Percentiles rank a stretch among this genome's conserved stretches.
These are phyloP conservation scores for Drosophila kokeensis DNA, from an alignment of 2,888 invertebrate species.

Conservation along the genomic window DNA sequence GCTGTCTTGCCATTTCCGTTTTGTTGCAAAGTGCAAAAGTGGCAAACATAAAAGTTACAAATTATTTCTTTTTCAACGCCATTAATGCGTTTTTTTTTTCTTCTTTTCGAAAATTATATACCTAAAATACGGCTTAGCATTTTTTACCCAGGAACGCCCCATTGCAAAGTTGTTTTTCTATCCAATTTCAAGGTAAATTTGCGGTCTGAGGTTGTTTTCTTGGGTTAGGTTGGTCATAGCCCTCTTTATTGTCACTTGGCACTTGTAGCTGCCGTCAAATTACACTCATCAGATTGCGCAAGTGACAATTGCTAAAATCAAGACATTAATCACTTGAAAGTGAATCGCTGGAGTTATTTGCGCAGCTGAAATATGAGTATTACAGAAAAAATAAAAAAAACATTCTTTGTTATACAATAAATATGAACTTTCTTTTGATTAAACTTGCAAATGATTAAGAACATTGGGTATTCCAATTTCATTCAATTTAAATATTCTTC, in stretches of 20 bases:
- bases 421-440: neutral
- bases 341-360: neutral
- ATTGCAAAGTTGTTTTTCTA: conserved; percentile 36
- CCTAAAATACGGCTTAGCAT: conserved; percentile 16
- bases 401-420: neutral
- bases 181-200: conserved; percentile 64
- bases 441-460: conserved; percentile 13
- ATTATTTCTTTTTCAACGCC: conserved; percentile 20
- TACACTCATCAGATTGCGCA: conserved; percentile 16
- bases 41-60: conserved; percentile 30
- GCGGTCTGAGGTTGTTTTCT: conserved; percentile 24
- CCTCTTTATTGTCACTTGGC: conserved; percentile 27
- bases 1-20: conserved; percentile 66
- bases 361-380: neutral
- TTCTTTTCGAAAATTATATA: conserved; percentile 44
- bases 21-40: conserved; percentile 61
- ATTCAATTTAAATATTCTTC: neutral
- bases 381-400: neutral
- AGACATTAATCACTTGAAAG: neutral
- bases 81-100: conserved; percentile 46
- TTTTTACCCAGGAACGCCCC: conserved; percentile 28
- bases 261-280: conserved; percentile 20
- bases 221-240: neutral
- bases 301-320: conserved; percentile 2
- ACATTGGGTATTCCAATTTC: neutral